Conservation (phyloP, 2,797 vertebrate species). For the Masticophis lateralis region DNA sequence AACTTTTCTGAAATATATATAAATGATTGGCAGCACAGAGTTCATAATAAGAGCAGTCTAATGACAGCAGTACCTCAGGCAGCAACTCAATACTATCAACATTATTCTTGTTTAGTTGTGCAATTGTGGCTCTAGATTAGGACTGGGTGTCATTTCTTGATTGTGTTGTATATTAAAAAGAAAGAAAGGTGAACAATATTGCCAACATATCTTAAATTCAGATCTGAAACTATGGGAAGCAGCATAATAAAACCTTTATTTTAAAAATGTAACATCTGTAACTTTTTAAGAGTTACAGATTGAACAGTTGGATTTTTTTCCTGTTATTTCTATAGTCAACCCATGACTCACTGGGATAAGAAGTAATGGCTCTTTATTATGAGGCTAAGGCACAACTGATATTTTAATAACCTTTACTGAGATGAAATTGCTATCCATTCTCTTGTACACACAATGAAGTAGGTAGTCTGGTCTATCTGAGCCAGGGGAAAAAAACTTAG, state of each 20-base stretch:
- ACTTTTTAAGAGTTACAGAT: neutral
- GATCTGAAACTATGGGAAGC: neutral
- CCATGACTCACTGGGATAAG: neutral
- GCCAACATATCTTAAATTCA: neutral
- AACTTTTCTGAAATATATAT: neutral
- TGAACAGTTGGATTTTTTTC: neutral
- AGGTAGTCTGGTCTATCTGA: neutral
- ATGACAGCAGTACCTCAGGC: neutral
- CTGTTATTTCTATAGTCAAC: neutral
- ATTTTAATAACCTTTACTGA: neutral
- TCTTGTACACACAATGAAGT: neutral
- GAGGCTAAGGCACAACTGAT: neutral
- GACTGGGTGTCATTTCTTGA: slow-evolving; percentile 2
- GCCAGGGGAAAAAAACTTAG: neutral
- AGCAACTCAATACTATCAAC: neutral
- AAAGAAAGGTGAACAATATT: slow-evolving; percentile 10
- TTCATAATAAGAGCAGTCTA: neutral
- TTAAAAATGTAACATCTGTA: neutral
- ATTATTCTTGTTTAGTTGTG: neutral
- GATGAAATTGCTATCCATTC: neutral
- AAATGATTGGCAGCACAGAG: neutral
- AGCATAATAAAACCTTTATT: slow-evolving; percentile 17
- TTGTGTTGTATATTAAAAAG: slow-evolving; percentile 13
- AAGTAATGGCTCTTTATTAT: neutral
- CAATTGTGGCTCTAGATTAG: neutral